Conservation (phyloP, 2,888 invertebrate species). For the Macrostomum cliftonense region DNA sequence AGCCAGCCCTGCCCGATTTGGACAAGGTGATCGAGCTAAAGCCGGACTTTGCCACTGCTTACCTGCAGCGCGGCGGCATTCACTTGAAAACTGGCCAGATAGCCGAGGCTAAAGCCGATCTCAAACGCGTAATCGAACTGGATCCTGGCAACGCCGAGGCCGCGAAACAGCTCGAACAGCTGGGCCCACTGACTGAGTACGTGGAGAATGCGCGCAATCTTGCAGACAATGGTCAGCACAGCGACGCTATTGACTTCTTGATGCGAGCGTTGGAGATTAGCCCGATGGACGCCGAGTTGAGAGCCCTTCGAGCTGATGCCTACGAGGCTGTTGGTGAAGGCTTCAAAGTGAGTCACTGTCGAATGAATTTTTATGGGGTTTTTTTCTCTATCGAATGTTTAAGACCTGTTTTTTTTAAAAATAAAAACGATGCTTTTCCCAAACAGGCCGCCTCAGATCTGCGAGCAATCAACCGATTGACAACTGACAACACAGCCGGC, state of each 20-base stretch:
- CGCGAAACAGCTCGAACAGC: conserved; percentile 47
- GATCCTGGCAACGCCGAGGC: conserved; percentile 51
- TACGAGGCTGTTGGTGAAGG: conserved; percentile 44
- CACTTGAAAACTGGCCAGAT: conserved; percentile 71
- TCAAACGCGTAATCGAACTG: conserved; percentile 46
- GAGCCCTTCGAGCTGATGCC: conserved; percentile 68
- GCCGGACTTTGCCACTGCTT: conserved; percentile 75
- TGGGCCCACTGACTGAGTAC: conserved; percentile 48
- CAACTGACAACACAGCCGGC: conserved; percentile 73
- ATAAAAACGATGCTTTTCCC: too few relatives aligned
- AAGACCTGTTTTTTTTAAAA: too few relatives aligned
- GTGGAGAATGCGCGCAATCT: conserved; percentile 49
- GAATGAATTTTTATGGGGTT: too few relatives aligned
- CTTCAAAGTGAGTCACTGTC: conserved; percentile 19
- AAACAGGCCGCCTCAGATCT: conserved; percentile 69
- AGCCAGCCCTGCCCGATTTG: conserved; percentile 79
- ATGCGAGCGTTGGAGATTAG: conserved; percentile 49
- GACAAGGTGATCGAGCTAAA: conserved; percentile 76
- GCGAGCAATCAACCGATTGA: conserved; percentile 66
- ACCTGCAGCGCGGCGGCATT: conserved; percentile 61
- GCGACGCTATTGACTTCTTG: conserved; percentile 49
- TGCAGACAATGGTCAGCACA: conserved; percentile 44
- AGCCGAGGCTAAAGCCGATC: conserved; percentile 60
- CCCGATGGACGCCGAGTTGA: conserved; percentile 66
- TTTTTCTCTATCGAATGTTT: too few relatives aligned